Evolutionary conservation across 2,888 invertebrate species (phyloP).

Genomic region (Campoletis raptor): DNA sequence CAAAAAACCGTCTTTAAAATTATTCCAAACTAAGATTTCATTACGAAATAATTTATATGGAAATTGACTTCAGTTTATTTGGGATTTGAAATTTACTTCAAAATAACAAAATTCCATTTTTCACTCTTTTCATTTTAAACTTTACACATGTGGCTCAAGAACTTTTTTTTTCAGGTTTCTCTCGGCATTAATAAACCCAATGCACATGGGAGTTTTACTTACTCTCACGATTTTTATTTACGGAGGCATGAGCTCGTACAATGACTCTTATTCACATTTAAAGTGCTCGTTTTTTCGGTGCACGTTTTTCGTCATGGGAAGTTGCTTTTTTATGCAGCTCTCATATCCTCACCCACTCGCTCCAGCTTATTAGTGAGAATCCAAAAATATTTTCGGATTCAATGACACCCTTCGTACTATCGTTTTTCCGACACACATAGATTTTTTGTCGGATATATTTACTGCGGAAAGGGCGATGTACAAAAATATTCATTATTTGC

Average conservation of each 20-base stretch:
- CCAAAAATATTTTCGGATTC: conserved; percentile 50
- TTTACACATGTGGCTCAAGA: conserved; percentile 39
- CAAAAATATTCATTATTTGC: conserved; percentile 56
- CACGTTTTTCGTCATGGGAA: conserved; percentile 11
- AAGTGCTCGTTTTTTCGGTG: conserved; percentile 10
- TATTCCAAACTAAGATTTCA: conserved; percentile 17
- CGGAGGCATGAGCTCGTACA: conserved; percentile 16
- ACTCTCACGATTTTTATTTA: conserved; percentile 44
- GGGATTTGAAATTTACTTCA: not conserved
- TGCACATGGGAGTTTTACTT: conserved; percentile 16
- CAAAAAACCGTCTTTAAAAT: conserved; percentile 31
- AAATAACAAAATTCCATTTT: not conserved
- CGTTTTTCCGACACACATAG: not conserved
- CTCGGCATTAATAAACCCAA: conserved; percentile 14
- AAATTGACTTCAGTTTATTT: not conserved
- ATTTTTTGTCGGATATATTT: conserved; percentile 16
- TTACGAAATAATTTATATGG: not conserved
- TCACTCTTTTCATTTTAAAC: conserved; percentile 9
- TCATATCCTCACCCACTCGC: conserved; percentile 1
- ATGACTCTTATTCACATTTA: conserved; percentile 12
- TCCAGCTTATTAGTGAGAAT: conserved; percentile 34
- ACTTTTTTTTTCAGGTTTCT: conserved; percentile 18
- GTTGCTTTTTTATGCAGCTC: conserved; percentile 1
- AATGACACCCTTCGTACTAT: not conserved
- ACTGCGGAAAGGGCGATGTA: conserved; percentile 47